Evolutionary conservation across 2,797 vertebrate species (phyloP), one percentile per base, ranked within the genome.

Genomic region (Lepidocolaptes lacrymiger): DNA sequence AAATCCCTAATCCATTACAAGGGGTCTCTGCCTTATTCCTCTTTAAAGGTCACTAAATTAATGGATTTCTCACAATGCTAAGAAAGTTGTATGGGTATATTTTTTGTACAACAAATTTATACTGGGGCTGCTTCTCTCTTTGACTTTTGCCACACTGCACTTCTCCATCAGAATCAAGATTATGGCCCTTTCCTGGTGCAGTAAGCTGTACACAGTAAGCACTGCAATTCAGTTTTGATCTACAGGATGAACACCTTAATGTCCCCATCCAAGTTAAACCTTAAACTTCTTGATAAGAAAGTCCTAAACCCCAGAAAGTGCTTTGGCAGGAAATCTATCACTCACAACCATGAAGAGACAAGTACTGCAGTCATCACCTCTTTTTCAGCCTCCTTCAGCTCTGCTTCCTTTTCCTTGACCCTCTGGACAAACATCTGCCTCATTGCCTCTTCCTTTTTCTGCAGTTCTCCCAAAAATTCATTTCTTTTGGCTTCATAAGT

Each of bases 401-500:
- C 99, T 0, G 98, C 98, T 97, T 99, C 99, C 84, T 99, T 99
- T 96, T 99, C 99, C 96, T 99, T 99, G 77, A 99, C 99, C 97
- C 99, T 99, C 96, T 99, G 99, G 93, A 99, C 99, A 80, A 99
- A 99, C 99, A 99, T 99, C 96, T 99, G 99, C 92, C 99, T 98
- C 99, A 99, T 99, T 96, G 99, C 99, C 94, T 99, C 99, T 97
- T 99, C 99, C 92, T 99, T 99, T 96, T 99, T 99, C 97, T 99
- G 99, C 72, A 99, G 98, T 91, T 99, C 99, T 17, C 99, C 99
- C 97, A 99, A 98, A 97, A 99, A 99, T 94, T 99, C 99, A 4
- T 99, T 99, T 95, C 99, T 98, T 98, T 99, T 99, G 44, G 99
- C 99, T 96, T 99, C 99, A 0, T 99, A 99, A 0, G 99, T 99